Percentiles rank a stretch among this genome's conserved stretches.
These are phyloP conservation scores for Tetramorium alpestre DNA, from an alignment of 1,140 invertebrate species.

Conservation along the genomic window DNA sequence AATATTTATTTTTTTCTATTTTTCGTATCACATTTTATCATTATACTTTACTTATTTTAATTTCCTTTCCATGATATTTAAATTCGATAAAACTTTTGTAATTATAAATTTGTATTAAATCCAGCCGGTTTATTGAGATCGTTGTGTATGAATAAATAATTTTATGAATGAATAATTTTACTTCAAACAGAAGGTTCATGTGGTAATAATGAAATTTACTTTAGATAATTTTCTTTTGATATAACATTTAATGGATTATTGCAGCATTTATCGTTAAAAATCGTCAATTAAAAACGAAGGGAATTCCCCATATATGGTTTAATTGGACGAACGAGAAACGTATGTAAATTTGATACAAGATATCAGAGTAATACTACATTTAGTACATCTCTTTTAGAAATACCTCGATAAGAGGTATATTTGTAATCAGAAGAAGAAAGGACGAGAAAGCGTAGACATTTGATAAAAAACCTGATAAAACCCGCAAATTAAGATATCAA, in stretches of 20 bases:
- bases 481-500: neutral
- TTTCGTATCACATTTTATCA: neutral
- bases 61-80: neutral
- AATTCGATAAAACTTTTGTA: neutral
- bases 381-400: neutral
- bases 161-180: neutral
- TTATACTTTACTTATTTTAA: constrained; percentile 2
- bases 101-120: constrained; percentile 9
- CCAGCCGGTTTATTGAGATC: neutral
- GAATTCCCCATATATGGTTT: neutral
- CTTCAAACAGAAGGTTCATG: neutral
- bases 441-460: neutral
- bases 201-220: neutral
- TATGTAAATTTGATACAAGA: constrained; percentile 1
- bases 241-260: neutral
- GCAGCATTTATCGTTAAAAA: constrained; percentile 25
- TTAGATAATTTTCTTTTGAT: constrained; percentile 3
- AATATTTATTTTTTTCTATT: no score
- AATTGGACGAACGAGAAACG: constrained; percentile 26
- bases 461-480: neutral
- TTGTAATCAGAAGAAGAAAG: neutral
- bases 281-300: constrained; percentile 29
- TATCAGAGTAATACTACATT: constrained; percentile 7
- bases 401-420: neutral
- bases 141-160: no score